phyloP scores from a whole-genome alignment of 2,888 invertebrate species.

The Lithophane ornitopus region DNA sequence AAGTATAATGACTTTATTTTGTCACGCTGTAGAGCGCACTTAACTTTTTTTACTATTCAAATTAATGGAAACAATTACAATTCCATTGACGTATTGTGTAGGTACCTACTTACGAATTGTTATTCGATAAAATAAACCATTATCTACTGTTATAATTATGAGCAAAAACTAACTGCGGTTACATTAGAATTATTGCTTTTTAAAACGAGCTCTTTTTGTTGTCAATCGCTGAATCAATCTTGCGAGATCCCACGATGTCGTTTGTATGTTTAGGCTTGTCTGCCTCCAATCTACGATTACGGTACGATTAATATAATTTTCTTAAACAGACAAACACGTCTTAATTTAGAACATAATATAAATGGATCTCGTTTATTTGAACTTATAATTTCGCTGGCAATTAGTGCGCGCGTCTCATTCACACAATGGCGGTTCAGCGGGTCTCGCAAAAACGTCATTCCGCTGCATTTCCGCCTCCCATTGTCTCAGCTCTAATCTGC shows the following conservation, averaged over 20 bases:
- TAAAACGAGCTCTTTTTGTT: constrained; percentile 39
- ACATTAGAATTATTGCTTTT: constrained; percentile 41
- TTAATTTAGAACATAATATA: constrained; percentile 34
- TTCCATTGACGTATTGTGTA: constrained; percentile 11
- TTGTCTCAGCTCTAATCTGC: constrained; percentile 86
- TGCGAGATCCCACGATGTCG: constrained; percentile 52
- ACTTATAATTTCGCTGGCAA: constrained; percentile 79
- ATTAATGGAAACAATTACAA: constrained; percentile 41
- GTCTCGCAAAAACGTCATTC: constrained; percentile 81
- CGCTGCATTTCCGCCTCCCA: constrained; percentile 85
- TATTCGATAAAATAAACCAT: constrained; percentile 33
- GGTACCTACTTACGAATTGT: constrained; percentile 20
- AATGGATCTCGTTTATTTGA: constrained; percentile 66
- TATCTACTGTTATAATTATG: constrained; percentile 13
- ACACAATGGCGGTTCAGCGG: constrained; percentile 79
- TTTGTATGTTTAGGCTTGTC: constrained; percentile 18
- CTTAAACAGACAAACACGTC: constrained; percentile 21
- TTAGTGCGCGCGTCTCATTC: constrained; percentile 80
- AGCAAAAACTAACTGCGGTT: constrained; percentile 40
- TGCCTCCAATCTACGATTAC: constrained; percentile 1
- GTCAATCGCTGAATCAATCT: constrained; percentile 44
- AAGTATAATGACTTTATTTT: constrained; percentile 59
- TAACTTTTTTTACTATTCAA: constrained; percentile 48
- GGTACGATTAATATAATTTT: constrained; percentile 9
- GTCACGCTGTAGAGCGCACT: constrained; percentile 48